A percentile compares a stretch with the other conserved stretches of the same genome.
Evolutionary conservation across 1,140 invertebrate genomes (phyloP).

Genomic region (Metaphire vulgaris): DNA sequence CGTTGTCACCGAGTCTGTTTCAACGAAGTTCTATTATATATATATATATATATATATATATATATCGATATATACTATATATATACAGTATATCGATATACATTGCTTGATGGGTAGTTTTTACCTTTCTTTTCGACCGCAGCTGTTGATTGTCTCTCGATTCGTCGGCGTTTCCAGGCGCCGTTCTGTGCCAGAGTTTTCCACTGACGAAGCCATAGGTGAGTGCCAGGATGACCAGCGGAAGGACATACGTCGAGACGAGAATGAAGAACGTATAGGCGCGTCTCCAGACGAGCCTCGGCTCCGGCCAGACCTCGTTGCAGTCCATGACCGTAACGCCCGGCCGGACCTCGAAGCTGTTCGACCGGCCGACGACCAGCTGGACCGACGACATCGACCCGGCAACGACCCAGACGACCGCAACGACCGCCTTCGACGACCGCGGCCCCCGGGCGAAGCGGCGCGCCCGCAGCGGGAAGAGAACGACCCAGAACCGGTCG

Average conservation of each 20-base stretch:
- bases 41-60: too few species aligned
- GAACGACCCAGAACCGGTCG: slow-evolving; percentile 45
- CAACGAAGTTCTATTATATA: too few species aligned
- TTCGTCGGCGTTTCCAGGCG: slow-evolving; percentile 55
- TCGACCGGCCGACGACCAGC: slow-evolving; percentile 48
- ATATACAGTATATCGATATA: too few species aligned
- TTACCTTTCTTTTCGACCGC: slow-evolving; percentile 55
- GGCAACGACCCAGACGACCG: slow-evolving; percentile 53
- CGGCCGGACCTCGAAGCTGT: slow-evolving; percentile 10
- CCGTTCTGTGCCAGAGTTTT: slow-evolving; percentile 50
- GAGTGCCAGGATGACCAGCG: slow-evolving; percentile 53
- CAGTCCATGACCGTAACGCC: slow-evolving; percentile 32
- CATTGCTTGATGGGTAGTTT: too few species aligned
- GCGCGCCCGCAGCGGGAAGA: slow-evolving; percentile 40
- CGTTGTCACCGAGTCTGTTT: too few species aligned
- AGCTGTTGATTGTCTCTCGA: slow-evolving; percentile 53
- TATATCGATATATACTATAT: too few species aligned
- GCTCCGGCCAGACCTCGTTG: slow-evolving; percentile 39
- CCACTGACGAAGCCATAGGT: slow-evolving; percentile 52
- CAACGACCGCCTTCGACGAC: slow-evolving; percentile 48
- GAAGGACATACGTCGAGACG: slow-evolving; percentile 54
- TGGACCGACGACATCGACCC: slow-evolving; percentile 50
- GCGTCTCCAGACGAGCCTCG: slow-evolving; percentile 33
- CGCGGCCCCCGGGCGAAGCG: slow-evolving; percentile 32
- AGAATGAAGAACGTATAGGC: slow-evolving; percentile 55